Base-by-base conservation (phyloP, 2,113 vertebrate genomes). In the Chiloscyllium plagiosum region DNA sequence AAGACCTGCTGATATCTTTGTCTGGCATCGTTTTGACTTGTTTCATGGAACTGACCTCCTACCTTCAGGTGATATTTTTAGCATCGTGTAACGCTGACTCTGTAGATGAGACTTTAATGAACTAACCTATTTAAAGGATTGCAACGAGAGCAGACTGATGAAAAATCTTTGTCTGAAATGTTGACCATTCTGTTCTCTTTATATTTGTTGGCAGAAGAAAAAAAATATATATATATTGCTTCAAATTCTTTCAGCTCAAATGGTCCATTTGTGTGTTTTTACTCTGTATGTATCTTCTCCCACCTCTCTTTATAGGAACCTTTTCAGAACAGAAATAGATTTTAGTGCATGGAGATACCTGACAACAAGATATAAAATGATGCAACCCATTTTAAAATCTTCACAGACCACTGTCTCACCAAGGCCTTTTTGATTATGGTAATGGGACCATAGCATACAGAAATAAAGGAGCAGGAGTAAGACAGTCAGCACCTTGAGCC, bases 71-170 rank as follows among this genome's bases (percentile, higher is more conserved):
- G 61, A 93, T 93, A 66, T 93, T 93, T 93, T 93, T 93, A 93
- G 89, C 61, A 37, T 6, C 0, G 20, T 24, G 6, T 66, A 93
- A 24, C 61, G 66, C 15, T 20, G 61, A 66, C 56, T 92, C 56
- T n/a, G 33, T 65, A 33, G 89, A 66, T 61, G 61, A 92, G 89
- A 37, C 61, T 37, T 66, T 93, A 93, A 93, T 93, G 33, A 93
- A 93, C 61, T 93, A 66, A 93, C 89, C 61, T 93, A 93, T 65
- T 93, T 93, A 93, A 22, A 33, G 66, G 89, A 93, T 19, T 93
- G 66, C 61, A 65, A 22, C 33, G 19, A 22, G 89, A 93, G 37
- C 19, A 68, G 89, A 66, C 17, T 66, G 89, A 93, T 19, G 19
- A 93, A 66, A 7, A 5, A 19, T 93, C 37, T 93, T 29, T 66